Base-by-base conservation (phyloP, 2,888 invertebrate genomes). In the Ophion obscuratus region DNA sequence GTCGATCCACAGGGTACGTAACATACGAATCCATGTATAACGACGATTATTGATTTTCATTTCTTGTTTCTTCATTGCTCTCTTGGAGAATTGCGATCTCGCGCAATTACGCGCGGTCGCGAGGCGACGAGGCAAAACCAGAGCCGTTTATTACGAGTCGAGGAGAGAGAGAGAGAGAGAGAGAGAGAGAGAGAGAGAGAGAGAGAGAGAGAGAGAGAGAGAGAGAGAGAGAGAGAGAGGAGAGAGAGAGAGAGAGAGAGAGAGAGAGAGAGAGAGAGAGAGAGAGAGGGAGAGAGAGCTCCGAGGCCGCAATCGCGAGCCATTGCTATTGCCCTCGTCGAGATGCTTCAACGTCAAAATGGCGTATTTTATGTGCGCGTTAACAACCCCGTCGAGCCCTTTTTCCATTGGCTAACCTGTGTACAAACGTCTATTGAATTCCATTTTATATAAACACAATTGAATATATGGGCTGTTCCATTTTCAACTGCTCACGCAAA, bases 61-160 rank as follows among this genome's bases (percentile, higher is more conserved):
- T 40, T 73, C 40, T 68, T 68, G 36, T 36, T 44, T 20, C 14
- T 10, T 36, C 36, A 24, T 47, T 73, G 40, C 61, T 59, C 57
- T 47, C 66, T 27, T 24, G 57, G 40, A 68, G 78, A 77, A 84
- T 81, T 74, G 64, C 71, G 74, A 74, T 82, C 61, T 70, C 53
- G 53, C 20, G 85, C 70, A 85, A 79, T 82, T 79, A 78, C 77
- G 57, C 57, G 70, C 53, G 73, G 47, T 73, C 24, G 68, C 44
- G 59, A 81, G 31, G 40, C 62, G 71, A 62, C 47, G 40, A 27
- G 75, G 36, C 67, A 27, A 59, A 79, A 71, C 79, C 24, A 62
- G 70, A 61, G 79, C 74, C 59, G 73, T 73, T 67, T 67, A 36
- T 57, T 80, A 80, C 40, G 36, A 70, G 68, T 20, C 40, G 11